phyloP scores from a whole-genome alignment of 2,888 invertebrate genomes.

The Eupithecia abbreviata region DNA sequence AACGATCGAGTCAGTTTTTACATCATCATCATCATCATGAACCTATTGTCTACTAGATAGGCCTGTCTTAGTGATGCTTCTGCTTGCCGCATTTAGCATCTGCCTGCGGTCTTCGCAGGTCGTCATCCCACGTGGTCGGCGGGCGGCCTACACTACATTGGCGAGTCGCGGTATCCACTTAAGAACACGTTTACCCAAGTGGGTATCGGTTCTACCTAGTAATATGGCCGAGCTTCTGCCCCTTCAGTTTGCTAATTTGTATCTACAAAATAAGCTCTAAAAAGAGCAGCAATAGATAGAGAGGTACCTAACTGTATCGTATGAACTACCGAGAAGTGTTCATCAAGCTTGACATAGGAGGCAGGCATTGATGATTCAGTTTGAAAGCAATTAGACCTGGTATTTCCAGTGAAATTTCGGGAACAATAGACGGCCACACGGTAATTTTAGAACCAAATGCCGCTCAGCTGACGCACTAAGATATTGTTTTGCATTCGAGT shows the following conservation, averaged over 20 bases:
- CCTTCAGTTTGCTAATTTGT: background rate
- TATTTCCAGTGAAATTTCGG: background rate
- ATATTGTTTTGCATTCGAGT: background rate
- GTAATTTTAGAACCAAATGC: background rate
- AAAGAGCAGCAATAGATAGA: background rate
- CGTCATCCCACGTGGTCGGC: too few relatives aligned
- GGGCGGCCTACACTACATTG: too few relatives aligned
- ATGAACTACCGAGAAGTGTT: background rate
- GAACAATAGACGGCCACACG: background rate
- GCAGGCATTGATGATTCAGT: background rate
- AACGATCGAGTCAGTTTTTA: too few relatives aligned
- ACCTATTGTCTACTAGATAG: too few relatives aligned
- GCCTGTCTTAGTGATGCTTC: too few relatives aligned
- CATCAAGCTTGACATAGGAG: background rate
- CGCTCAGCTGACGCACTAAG: background rate
- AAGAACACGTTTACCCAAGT: background rate
- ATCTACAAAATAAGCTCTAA: background rate
- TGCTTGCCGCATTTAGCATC: too few relatives aligned
- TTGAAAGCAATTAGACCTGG: background rate
- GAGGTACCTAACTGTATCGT: background rate
- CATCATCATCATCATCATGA: too few relatives aligned
- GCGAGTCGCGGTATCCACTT: too few relatives aligned
- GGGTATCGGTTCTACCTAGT: background rate
- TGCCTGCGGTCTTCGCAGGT: too few relatives aligned
- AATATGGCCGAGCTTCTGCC: background rate